phyloP scores from a whole-genome alignment of 2,113 vertebrate genomes.

The Oreotragus oreotragus region DNA sequence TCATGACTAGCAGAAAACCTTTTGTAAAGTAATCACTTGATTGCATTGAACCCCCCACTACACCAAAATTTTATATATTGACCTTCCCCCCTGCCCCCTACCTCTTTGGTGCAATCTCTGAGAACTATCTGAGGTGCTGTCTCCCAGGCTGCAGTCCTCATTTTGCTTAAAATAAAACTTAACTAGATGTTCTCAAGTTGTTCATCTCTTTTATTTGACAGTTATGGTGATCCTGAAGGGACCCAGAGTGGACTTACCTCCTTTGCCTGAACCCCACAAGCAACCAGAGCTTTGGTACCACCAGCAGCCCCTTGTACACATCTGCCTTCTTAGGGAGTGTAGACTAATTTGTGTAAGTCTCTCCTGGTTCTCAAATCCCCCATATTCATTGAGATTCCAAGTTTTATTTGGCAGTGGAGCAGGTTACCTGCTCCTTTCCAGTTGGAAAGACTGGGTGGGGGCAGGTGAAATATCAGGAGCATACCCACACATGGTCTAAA shows the following conservation, averaged over 20 bases:
- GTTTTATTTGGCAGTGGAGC: neutral
- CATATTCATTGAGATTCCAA: neutral
- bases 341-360: neutral
- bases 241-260: neutral
- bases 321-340: neutral
- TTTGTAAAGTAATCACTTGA: neutral
- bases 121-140: neutral
- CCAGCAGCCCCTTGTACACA: neutral
- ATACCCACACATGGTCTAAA: neutral
- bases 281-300: neutral
- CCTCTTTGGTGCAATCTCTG: neutral
- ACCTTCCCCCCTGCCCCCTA: rapidly evolving
- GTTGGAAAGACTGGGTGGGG: neutral
- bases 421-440: neutral
- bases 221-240: neutral
- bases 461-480: neutral
- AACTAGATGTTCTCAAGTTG: neutral
- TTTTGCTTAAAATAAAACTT: neutral
- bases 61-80: neutral
- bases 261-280: neutral
- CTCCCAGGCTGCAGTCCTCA: neutral
- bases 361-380: neutral
- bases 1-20: neutral
- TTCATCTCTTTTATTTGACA: neutral
- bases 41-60: neutral